A percentile compares a stretch with the other conserved stretches of the same genome.
These are phyloP conservation scores for Spodoptera picta DNA, from an alignment of 2,888 invertebrate genomes.

Conservation along the genomic window DNA sequence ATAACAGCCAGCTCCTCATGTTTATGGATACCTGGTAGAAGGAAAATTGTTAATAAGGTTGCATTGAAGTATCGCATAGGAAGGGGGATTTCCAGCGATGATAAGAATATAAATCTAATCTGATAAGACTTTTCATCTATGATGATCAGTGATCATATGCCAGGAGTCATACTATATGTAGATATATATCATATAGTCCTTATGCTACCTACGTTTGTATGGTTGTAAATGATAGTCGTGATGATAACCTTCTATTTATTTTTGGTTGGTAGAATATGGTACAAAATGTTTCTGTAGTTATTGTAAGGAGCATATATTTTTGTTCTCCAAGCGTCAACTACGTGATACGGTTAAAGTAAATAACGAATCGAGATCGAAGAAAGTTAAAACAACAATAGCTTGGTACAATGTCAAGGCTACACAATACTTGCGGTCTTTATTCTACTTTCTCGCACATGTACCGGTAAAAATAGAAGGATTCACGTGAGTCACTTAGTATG, in stretches of 20 bases:
- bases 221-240: too few relatives aligned
- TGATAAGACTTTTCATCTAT: too few relatives aligned
- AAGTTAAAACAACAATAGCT: slow-evolving; percentile 38
- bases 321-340: background rate
- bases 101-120: too few relatives aligned
- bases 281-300: too few relatives aligned
- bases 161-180: too few relatives aligned
- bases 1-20: slow-evolving; percentile 74
- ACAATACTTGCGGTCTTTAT: background rate
- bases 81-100: too few relatives aligned
- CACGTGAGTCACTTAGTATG: background rate
- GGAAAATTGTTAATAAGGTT: background rate
- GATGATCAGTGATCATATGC: too few relatives aligned
- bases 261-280: too few relatives aligned
- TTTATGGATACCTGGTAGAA: slow-evolving; percentile 57
- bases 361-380: slow-evolving; percentile 35
- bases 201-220: too few relatives aligned
- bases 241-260: too few relatives aligned
- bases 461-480: slow-evolving; percentile 13
- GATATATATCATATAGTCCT: too few relatives aligned
- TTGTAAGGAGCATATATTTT: too few relatives aligned
- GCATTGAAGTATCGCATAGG: background rate
- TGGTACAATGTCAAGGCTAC: slow-evolving; percentile 36
- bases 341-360: slow-evolving; percentile 1
- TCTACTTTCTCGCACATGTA: slow-evolving; percentile 36